Evolutionary conservation across 2,888 invertebrate species (phyloP).

Genomic region (Zhengitettix transpicula): DNA sequence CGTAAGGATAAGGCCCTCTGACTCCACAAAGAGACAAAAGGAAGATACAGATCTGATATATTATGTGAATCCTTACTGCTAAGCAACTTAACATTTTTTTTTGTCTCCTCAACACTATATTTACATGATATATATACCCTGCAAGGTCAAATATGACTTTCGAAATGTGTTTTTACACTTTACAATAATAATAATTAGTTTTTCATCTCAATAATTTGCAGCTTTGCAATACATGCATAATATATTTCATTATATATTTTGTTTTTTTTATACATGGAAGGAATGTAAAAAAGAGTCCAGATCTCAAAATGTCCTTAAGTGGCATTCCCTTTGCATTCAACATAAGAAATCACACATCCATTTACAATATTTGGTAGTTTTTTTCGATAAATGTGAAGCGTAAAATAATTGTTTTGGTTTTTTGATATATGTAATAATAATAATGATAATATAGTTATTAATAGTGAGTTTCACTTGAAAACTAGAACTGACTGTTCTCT

Average conservation of each 20-base stretch:
- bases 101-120: background rate
- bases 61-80: no score
- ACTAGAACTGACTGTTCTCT: no score
- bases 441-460: no score
- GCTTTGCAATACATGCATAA: background rate
- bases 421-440: no score
- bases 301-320: background rate
- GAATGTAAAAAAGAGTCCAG: background rate
- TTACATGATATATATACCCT: background rate
- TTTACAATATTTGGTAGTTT: background rate
- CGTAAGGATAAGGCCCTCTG: no score
- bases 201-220: background rate
- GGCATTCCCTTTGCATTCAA: background rate
- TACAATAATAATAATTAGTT: background rate
- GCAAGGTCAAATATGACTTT: background rate
- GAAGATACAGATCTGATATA: no score
- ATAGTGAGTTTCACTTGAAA: no score
- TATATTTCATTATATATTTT: background rate
- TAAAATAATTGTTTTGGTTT: background rate
- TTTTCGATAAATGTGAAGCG: background rate
- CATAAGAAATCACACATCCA: background rate
- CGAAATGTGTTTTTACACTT: background rate
- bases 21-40: no score
- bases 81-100: no score
- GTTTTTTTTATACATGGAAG: background rate